Percentiles rank a stretch among this genome's conserved stretches.
These are phyloP conservation scores for Macroglossus sobrinus DNA, from an alignment of 2,113 vertebrate genomes.

Conservation along the genomic window DNA sequence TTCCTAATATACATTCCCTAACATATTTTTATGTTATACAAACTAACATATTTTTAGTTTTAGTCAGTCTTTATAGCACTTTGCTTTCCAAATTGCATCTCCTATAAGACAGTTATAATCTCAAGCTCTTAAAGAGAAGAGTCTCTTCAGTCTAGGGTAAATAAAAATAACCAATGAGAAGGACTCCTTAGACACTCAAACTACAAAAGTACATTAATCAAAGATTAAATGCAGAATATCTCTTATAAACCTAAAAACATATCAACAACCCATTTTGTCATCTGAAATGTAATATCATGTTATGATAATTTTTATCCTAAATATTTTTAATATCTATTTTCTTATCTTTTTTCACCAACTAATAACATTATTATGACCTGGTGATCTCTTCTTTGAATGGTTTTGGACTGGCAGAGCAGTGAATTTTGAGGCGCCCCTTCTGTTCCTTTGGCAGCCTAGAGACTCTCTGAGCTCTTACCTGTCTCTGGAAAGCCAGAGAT, in stretches of 20 bases:
- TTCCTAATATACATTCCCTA: neutral
- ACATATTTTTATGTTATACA: no score
- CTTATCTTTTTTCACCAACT: neutral
- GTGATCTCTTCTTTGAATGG: neutral
- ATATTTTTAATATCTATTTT: neutral
- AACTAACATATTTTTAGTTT: neutral
- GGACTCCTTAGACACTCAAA: neutral
- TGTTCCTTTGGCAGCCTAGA: neutral
- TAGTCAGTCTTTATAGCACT: neutral
- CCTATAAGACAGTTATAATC: neutral
- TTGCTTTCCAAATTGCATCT: neutral
- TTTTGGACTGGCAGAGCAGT: neutral
- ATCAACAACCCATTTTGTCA: neutral
- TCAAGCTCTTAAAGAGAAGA: neutral
- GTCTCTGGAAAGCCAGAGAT: neutral
- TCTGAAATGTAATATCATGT: neutral
- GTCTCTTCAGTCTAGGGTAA: neutral
- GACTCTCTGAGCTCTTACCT: neutral
- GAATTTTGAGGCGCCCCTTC: neutral
- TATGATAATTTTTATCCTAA: neutral
- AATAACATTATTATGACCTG: neutral
- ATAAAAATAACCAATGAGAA: neutral
- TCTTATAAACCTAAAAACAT: neutral
- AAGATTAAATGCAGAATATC: neutral
- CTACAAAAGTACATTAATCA: neutral